Percentiles rank a stretch among this genome's conserved stretches.
Evolutionary conservation across 2,888 invertebrate species (phyloP).

Genomic region (Busseola fusca): DNA sequence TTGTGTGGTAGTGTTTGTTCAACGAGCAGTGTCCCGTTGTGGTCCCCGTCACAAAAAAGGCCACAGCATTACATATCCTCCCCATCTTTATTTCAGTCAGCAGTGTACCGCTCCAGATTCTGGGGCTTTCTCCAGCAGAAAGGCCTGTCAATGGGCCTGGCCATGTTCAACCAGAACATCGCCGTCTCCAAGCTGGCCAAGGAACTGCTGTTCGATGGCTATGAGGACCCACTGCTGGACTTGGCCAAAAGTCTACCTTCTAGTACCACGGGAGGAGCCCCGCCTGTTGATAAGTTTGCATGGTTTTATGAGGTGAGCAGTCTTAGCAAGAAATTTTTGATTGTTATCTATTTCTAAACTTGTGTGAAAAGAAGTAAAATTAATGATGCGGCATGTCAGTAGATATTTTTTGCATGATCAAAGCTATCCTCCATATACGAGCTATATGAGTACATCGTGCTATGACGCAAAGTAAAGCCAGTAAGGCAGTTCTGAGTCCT

Average conservation of each 20-base stretch:
- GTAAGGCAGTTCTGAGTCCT: neutral
- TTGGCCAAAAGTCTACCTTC: slow-evolving; percentile 90
- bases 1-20: no score
- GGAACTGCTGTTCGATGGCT: slow-evolving; percentile 94
- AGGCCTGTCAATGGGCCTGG: slow-evolving; percentile 89
- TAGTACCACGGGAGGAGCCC: slow-evolving; percentile 87
- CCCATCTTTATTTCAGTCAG: slow-evolving; percentile 85
- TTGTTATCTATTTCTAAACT: neutral
- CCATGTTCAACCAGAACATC: slow-evolving; percentile 88
- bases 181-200: slow-evolving; percentile 90
- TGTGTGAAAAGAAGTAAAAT: neutral
- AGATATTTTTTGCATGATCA: neutral
- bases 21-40: no score
- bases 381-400: neutral
- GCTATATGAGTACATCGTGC: neutral
- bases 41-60: no score
- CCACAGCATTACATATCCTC: neutral
- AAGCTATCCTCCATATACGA: neutral
- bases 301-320: slow-evolving; percentile 92
- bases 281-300: slow-evolving; percentile 94
- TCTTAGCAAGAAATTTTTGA: neutral
- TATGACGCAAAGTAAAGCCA: neutral
- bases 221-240: slow-evolving; percentile 92
- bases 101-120: slow-evolving; percentile 88
- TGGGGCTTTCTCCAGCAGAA: slow-evolving; percentile 89